A percentile compares a stretch with the other conserved stretches of the same genome.
phyloP scores from a whole-genome alignment of 2,113 vertebrate species.

The Sakesphorus luctuosus region DNA sequence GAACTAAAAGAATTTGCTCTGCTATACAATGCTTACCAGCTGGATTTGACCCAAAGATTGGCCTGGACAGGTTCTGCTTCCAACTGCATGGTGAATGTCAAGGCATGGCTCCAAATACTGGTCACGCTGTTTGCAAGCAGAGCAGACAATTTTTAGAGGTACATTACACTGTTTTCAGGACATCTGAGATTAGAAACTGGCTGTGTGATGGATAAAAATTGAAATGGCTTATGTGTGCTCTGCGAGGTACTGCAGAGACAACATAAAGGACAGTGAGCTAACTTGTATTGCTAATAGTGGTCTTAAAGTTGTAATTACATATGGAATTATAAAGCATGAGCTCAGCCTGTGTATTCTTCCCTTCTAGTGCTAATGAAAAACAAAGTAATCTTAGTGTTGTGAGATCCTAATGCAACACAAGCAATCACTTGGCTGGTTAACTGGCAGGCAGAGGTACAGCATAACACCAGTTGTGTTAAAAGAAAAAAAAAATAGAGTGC shows the following conservation, averaged over 20 bases:
- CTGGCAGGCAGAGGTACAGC: neutral
- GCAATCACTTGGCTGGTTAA: neutral
- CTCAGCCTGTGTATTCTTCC: constrained; percentile 11
- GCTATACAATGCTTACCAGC: neutral
- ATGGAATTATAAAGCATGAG: constrained; percentile 25
- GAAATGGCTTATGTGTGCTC: neutral
- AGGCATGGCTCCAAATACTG: neutral
- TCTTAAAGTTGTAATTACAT: constrained; percentile 53
- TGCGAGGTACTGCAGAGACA: neutral
- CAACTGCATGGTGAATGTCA: neutral
- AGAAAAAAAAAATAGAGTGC: neutral
- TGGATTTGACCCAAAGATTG: neutral
- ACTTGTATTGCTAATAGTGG: constrained; percentile 33
- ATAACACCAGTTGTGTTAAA: neutral
- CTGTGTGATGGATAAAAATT: neutral
- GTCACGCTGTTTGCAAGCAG: neutral
- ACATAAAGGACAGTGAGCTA: constrained; percentile 32
- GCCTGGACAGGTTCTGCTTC: neutral
- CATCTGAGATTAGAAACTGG: neutral
- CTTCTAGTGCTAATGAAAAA: constrained; percentile 38
- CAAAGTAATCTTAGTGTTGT: constrained; percentile 19
- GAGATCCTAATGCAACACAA: neutral
- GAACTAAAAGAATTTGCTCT: neutral
- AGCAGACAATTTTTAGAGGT: neutral
- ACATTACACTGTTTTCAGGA: neutral